Evolutionary conservation across 2,113 vertebrate species (phyloP).

Genomic region (Synodontis membranacea): DNA sequence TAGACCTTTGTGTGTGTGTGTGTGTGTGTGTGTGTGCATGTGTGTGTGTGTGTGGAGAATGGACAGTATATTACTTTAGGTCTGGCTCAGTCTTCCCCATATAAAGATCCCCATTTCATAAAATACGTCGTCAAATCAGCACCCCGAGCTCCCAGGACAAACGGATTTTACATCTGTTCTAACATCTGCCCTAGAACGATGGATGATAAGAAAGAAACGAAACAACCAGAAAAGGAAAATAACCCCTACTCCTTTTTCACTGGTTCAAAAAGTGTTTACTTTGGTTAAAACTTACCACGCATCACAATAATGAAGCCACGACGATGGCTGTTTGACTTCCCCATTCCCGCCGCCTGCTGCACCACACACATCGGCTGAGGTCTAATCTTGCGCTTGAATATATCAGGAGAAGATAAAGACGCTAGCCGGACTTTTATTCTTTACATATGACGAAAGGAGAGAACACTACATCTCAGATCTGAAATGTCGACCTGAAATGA

Average conservation of each 20-base stretch:
- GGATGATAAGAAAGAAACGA: neutral
- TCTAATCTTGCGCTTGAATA: neutral
- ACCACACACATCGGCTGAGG: neutral
- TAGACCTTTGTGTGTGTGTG: constrained; percentile 17
- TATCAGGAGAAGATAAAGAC: neutral
- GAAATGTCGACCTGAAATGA: neutral
- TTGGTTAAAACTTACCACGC: neutral
- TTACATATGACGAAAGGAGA: neutral
- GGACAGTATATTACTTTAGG: constrained; percentile 78
- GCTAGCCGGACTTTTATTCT: neutral
- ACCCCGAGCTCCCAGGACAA: neutral
- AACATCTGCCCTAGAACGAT: too few species aligned
- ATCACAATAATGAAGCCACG: neutral
- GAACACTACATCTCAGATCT: neutral
- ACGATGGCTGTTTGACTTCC: neutral
- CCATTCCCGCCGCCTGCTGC: neutral
- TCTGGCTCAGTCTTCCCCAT: constrained; percentile 70
- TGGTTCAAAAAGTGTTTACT: too few species aligned
- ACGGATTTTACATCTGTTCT: neutral
- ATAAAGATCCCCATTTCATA: neutral
- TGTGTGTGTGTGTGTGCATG: constrained; percentile 29
- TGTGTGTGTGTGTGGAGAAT: constrained; percentile 48
- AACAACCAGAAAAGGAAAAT: too few species aligned
- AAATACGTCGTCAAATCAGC: neutral
- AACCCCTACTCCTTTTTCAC: too few species aligned